Evolutionary conservation across 2,797 vertebrate genomes (phyloP).

Genomic region (Tarsius wallacei): DNA sequence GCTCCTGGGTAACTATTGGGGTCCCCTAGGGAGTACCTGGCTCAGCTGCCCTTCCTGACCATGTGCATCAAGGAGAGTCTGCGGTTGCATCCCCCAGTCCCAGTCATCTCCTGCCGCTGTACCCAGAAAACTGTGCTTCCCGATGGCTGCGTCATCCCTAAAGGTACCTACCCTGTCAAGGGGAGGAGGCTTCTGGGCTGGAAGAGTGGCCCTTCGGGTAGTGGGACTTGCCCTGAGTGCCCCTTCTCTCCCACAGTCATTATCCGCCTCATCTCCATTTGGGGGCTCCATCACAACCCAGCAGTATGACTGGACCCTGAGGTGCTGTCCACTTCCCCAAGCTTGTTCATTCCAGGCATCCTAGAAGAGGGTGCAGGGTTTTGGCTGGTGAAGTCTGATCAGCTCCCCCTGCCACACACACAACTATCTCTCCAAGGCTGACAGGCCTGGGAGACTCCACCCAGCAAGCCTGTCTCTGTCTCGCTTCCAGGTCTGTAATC

Average conservation of each 20-base stretch:
- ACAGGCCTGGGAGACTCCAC: background rate
- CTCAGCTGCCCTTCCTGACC: conserved; percentile 94
- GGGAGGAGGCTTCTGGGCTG: background rate
- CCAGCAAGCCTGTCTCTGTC: background rate
- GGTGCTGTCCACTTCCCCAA: background rate
- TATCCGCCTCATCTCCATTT: conserved; percentile 83
- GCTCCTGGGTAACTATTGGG: background rate
- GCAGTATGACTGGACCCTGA: background rate
- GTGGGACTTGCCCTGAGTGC: background rate
- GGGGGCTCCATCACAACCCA: background rate
- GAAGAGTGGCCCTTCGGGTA: background rate
- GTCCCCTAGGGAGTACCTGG: conserved; percentile 93
- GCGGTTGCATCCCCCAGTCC: conserved; percentile 93
- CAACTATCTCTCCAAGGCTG: background rate
- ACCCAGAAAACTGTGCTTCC: conserved; percentile 91
- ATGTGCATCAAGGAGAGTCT: conserved; percentile 96
- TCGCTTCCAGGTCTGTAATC: background rate
- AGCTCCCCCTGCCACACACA: background rate
- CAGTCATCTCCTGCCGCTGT: conserved; percentile 92
- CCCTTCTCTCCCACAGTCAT: conserved; percentile 84
- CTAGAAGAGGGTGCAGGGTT: background rate
- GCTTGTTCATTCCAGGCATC: rapidly evolving
- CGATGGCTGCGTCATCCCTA: conserved; percentile 89
- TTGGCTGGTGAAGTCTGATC: background rate
- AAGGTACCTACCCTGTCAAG: conserved; percentile 86